These are phyloP conservation scores for Orthonychiurus folsomi DNA, from an alignment of 2,888 invertebrate genomes.

Conservation along the genomic window DNA sequence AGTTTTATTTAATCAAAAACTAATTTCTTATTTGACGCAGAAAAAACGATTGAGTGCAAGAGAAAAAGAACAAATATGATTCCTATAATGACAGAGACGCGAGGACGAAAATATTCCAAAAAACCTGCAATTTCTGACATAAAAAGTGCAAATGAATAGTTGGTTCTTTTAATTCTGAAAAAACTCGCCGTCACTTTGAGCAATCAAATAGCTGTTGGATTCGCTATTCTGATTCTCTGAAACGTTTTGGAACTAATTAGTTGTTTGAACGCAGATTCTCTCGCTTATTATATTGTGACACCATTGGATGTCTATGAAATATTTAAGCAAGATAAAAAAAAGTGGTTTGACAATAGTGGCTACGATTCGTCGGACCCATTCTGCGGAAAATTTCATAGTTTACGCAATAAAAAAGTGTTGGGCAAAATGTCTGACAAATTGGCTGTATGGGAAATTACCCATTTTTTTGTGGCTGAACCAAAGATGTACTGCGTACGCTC, in stretches of 20 bases:
- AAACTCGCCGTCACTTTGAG: slow-evolving; percentile 10
- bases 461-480: not conserved
- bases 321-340: not conserved
- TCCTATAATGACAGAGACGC: slow-evolving; percentile 10
- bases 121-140: slow-evolving; percentile 18
- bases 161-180: slow-evolving; percentile 9
- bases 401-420: not conserved
- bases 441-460: not conserved
- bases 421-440: not conserved
- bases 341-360: not conserved
- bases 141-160: not conserved
- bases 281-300: not conserved
- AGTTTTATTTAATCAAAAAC: too few species aligned
- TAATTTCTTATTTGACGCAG: too few species aligned
- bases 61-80: slow-evolving; percentile 10
- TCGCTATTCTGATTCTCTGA: slow-evolving; percentile 18
- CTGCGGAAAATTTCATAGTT: not conserved
- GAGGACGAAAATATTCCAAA: not conserved
- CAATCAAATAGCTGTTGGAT: slow-evolving; percentile 16
- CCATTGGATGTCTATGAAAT: not conserved
- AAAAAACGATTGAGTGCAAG: slow-evolving; percentile 6
- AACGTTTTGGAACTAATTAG: not conserved
- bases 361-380: not conserved
- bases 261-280: slow-evolving; percentile 18
- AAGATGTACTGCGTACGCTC: not conserved